A percentile compares a stretch with the other conserved stretches of the same genome.
These are phyloP conservation scores for Cryptoblepharus egeriae DNA, from an alignment of 2,797 vertebrate genomes.

Conservation along the genomic window DNA sequence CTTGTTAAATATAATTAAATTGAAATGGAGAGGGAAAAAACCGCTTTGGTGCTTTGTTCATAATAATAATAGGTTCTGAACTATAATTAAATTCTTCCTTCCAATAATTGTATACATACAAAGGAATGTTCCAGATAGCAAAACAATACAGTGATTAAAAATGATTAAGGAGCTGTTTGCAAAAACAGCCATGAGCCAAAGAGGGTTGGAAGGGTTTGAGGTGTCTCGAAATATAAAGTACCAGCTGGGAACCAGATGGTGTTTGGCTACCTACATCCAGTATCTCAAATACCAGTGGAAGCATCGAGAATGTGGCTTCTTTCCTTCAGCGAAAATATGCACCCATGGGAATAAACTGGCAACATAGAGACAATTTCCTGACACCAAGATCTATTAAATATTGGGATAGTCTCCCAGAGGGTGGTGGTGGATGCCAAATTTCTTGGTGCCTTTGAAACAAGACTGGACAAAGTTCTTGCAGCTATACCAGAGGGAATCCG, in stretches of 20 bases:
- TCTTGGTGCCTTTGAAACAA: constrained; percentile 47
- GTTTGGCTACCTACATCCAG: constrained; percentile 73
- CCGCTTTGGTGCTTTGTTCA: constrained; percentile 68
- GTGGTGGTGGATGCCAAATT: constrained; percentile 62
- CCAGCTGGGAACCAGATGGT: constrained; percentile 76
- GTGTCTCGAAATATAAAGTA: constrained; percentile 68
- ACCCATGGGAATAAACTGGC: constrained; percentile 65
- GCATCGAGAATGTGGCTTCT: constrained; percentile 65
- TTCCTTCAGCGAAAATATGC: constrained; percentile 71
- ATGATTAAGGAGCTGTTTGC: constrained; percentile 73
- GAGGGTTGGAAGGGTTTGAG: constrained; percentile 68
- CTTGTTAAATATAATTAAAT: constrained; percentile 76
- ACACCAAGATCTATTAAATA: constrained; percentile 71
- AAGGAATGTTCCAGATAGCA: constrained; percentile 73
- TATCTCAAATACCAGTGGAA: constrained; percentile 69
- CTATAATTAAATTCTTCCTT: constrained; percentile 76
- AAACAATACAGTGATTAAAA: constrained; percentile 75
- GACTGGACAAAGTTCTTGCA: constrained; percentile 49
- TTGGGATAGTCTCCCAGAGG: constrained; percentile 62
- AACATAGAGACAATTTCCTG: constrained; percentile 60
- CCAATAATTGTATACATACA: constrained; percentile 75
- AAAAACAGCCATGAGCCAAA: constrained; percentile 70
- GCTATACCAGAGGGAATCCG: constrained; percentile 11
- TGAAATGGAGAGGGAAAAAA: constrained; percentile 60
- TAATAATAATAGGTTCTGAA: constrained; percentile 72